These are phyloP conservation scores for Aleadryas rufinucha DNA, from an alignment of 2,113 vertebrate species.

Conservation along the genomic window DNA sequence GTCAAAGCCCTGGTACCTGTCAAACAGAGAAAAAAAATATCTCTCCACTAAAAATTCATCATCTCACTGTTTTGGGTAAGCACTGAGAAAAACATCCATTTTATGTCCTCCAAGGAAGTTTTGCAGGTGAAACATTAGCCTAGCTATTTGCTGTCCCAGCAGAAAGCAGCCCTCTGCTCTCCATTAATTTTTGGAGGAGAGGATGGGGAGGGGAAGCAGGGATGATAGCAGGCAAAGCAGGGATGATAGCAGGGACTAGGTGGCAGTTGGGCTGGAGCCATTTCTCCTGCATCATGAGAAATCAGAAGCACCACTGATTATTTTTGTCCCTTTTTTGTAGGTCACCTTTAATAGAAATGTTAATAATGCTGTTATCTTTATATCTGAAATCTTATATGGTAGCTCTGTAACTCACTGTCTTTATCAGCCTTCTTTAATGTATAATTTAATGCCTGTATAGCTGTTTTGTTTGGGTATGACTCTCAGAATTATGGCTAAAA, in stretches of 20 bases:
- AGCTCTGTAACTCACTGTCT: constrained; percentile 23
- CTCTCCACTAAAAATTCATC: not conserved
- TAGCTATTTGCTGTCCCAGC: not conserved
- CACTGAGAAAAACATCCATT: not conserved
- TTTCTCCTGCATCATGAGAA: not conserved
- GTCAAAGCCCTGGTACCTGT: not conserved
- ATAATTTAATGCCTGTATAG: constrained; percentile 55
- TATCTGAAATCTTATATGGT: constrained; percentile 19
- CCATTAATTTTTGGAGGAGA: not conserved
- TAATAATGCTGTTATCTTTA: constrained; percentile 39
- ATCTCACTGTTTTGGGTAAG: not conserved
- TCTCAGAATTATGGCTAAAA: constrained; percentile 16
- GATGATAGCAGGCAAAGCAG: not conserved
- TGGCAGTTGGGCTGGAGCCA: not conserved
- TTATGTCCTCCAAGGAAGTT: not conserved
- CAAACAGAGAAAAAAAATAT: not conserved
- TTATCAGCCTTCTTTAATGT: constrained; percentile 53
- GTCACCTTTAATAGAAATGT: constrained; percentile 47
- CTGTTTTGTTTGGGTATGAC: constrained; percentile 51
- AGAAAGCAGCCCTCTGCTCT: not conserved
- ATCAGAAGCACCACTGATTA: not conserved
- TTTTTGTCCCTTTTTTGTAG: constrained; percentile 38
- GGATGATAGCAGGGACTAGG: not conserved
- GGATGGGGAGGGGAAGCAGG: not conserved
- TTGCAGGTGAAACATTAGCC: not conserved